Base-by-base conservation (phyloP, 2,888 invertebrate species). In the Chaetogeoica ovagalla region DNA sequence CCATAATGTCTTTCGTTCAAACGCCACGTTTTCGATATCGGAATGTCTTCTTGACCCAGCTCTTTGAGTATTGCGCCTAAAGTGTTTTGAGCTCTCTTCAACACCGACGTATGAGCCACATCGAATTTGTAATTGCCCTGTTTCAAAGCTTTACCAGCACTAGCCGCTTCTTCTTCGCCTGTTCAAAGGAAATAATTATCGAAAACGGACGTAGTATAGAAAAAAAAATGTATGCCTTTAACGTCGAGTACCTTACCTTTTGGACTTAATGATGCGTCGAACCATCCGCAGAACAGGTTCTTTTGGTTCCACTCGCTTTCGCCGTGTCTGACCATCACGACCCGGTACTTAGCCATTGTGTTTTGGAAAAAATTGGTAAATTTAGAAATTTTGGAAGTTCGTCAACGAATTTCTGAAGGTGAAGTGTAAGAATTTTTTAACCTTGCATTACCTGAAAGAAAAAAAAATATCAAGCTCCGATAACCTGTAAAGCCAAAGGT, bases 1-100 rank as follows among this genome's bases (percentile, higher is more conserved):
- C 95, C 95, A 84, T 95, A 95, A 85, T 95, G 95, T 82, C 95
- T 90, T 86, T 95, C 95, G 84, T 95, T 95, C 48, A 95, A 87
- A 19, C 94, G 89, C 95, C 95, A 95, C 15, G 93, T 92, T 85
- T 91, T 91, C 8, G 89, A 86, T 11, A 92, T 87, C 0, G 92
- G 91, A 83, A 95, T 86, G 83, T 90, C 88, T n/a, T 90, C 86
- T 84, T 92, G 92, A 1, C 89, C 90, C 63, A 91, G 89, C 85
- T 91, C 91, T 81, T 90, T 87, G 11, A 95, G 86, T 82, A 95
- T 90, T 0, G 90, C 86, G 73, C 90, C 89, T 62, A 94, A 86
- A 0, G 94, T 94, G 82, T 91, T 89, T 84, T 93, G 91, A 1
- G 94, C 94, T 81, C 95, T 90, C 75, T 91, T 91, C 82, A 95